Evolutionary conservation across 1,140 invertebrate species (phyloP).

Genomic region (Drosophila mauritiana): DNA sequence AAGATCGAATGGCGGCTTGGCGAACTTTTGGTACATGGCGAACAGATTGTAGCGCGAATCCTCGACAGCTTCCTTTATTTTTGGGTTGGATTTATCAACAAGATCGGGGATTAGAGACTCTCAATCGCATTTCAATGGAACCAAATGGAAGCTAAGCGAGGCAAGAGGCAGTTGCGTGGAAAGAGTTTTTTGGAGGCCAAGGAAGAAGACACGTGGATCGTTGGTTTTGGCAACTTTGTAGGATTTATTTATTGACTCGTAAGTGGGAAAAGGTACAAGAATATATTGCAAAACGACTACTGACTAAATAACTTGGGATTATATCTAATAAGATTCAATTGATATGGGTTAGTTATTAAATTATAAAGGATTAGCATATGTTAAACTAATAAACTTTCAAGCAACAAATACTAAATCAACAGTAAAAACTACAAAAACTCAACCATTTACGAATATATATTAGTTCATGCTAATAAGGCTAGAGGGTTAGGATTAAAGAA

Average conservation of each 20-base stretch:
- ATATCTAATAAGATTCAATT: neutral
- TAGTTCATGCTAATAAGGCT: slow-evolving; percentile 12
- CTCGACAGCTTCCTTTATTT: slow-evolving; percentile 75
- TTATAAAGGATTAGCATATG: slow-evolving; percentile 2
- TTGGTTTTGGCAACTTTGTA: slow-evolving; percentile 47
- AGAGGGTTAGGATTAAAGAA: neutral
- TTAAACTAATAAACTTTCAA: neutral
- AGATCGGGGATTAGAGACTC: slow-evolving; percentile 47
- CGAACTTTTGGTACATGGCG: slow-evolving; percentile 84
- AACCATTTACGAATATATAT: neutral
- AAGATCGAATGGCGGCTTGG: slow-evolving; percentile 83
- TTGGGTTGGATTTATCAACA: slow-evolving; percentile 33
- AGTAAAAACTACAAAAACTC: slow-evolving; percentile 1
- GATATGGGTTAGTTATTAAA: neutral
- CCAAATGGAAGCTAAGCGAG: slow-evolving; percentile 39
- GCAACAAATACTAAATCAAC: slow-evolving; percentile 13
- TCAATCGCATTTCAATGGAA: slow-evolving; percentile 15
- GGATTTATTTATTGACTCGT: slow-evolving; percentile 59
- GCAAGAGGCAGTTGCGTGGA: slow-evolving; percentile 29
- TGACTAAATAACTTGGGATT: slow-evolving; percentile 51
- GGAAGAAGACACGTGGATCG: slow-evolving; percentile 58
- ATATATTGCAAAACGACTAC: slow-evolving; percentile 50
- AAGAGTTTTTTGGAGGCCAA: slow-evolving; percentile 13
- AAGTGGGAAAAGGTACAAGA: slow-evolving; percentile 55
- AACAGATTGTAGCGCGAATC: slow-evolving; percentile 83